Base-by-base conservation (phyloP, 2,888 invertebrate species). In the Drosophila rubida region DNA sequence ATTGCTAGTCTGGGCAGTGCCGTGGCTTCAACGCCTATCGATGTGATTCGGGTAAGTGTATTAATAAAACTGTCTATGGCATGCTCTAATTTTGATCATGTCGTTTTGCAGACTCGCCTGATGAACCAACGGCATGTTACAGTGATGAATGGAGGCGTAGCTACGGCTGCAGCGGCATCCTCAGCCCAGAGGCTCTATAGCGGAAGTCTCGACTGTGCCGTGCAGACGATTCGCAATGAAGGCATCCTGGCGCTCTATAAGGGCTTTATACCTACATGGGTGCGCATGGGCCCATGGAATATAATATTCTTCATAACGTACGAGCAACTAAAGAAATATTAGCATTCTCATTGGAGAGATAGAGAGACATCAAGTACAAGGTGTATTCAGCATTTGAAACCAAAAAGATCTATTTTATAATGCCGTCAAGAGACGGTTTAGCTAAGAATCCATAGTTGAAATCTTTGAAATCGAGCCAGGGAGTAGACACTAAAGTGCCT, bases 261-360 rank as follows among this genome's bases (percentile, higher is more conserved):
- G 93, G 98, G 98, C 23, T 98, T 98, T 92, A 93, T 98, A 76
- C 98, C 98, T n/a, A 97, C 98, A 22, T 96, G 97, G 96, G 94
- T 98, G 78, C 94, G 98, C 78, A 97, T 98, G 95, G 98, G 98
- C 0, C 98, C 98, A 4, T 98, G 98, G 98, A 98, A 98, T 93
- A 96, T 98, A 75, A 98, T 98, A 90, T 98, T 98, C 93, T 98
- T 98, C 93, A 94, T 98, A 90, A 96, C 97, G 7, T 98, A 97
- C 92, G 98, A 98, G 92, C 97, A 97, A 91, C 93, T 98, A 70
- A 97, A 97, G 92, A 94, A 94, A 81, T 85, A 95, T 63, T 95
- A 95, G 53, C 39, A 66, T 19, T 11, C 13, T 14, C 35, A 41
- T 22, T 53, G 42, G 44, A 32, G 32, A 37, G 35, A 35, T 13